These are phyloP conservation scores for Micromesistius poutassou DNA, from an alignment of 2,797 vertebrate species.

Conservation along the genomic window DNA sequence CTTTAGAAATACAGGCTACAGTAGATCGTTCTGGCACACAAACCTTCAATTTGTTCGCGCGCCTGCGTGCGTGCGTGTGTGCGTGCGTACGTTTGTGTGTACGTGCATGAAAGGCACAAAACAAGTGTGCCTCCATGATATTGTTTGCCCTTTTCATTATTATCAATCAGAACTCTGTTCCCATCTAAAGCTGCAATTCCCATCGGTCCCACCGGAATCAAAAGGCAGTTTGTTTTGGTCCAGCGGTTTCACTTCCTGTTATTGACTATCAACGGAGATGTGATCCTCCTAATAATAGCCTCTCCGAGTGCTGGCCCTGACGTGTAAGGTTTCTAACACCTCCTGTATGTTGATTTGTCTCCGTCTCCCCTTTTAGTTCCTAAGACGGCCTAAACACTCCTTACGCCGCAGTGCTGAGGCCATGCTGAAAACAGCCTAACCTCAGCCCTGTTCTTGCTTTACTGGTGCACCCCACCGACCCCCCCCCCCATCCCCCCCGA, in stretches of 20 bases:
- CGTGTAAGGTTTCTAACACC: neutral
- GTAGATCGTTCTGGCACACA: too few relatives aligned
- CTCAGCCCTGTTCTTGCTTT: neutral
- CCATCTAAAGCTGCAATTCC: constrained; percentile 8
- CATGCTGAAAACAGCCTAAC: constrained; percentile 51
- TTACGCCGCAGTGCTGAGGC: neutral
- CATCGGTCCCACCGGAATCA: constrained; percentile 28
- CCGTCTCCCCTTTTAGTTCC: constrained; percentile 1
- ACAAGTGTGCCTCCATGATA: constrained; percentile 10
- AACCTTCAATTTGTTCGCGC: too few relatives aligned
- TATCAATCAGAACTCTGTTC: constrained; percentile 7
- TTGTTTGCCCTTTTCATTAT: constrained; percentile 28
- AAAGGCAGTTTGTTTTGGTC: constrained; percentile 26
- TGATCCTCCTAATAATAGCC: neutral
- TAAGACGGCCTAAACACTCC: too few relatives aligned
- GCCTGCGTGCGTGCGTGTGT: constrained; percentile 18
- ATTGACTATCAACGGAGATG: constrained; percentile 21
- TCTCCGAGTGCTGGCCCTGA: neutral
- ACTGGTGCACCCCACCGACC: neutral
- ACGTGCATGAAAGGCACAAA: neutral
- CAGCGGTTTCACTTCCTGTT: neutral
- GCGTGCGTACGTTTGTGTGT: constrained; percentile 12
- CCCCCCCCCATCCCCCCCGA: constrained; percentile 27
- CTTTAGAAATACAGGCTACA: too few relatives aligned
- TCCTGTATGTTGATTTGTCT: neutral